Conservation (phyloP, 2,888 invertebrate genomes). For the Aplocera efformata region DNA sequence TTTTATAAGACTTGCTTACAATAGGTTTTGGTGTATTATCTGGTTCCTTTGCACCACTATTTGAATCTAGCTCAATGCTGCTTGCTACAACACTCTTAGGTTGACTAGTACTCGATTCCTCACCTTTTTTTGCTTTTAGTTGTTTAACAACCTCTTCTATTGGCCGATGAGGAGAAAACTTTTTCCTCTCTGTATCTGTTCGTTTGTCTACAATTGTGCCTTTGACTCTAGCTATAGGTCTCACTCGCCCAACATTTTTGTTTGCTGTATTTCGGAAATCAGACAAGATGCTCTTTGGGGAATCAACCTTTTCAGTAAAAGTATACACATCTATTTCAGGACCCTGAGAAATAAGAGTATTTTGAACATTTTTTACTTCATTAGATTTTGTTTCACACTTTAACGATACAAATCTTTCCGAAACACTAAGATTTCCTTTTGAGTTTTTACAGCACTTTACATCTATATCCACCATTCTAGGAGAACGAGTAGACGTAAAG, state of each 20-base stretch:
- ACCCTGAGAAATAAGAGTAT: slow-evolving; percentile 62
- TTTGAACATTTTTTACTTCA: slow-evolving; percentile 57
- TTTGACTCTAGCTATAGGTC: slow-evolving; percentile 74
- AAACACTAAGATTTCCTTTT: slow-evolving; percentile 69
- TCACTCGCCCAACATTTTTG: slow-evolving; percentile 67
- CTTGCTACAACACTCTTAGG: slow-evolving; percentile 34
- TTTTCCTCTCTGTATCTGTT: slow-evolving; percentile 66
- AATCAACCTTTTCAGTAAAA: slow-evolving; percentile 73
- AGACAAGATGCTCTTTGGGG: slow-evolving; percentile 69
- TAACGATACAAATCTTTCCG: slow-evolving; percentile 67
- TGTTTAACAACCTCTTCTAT: slow-evolving; percentile 75
- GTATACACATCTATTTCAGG: slow-evolving; percentile 74
- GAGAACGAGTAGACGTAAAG: slow-evolving; percentile 67
- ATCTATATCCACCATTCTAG: slow-evolving; percentile 70
- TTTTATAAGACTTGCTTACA: slow-evolving; percentile 74
- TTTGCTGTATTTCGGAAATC: slow-evolving; percentile 65
- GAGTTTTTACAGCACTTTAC: slow-evolving; percentile 71
- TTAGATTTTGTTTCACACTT: slow-evolving; percentile 63
- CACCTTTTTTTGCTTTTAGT: slow-evolving; percentile 65
- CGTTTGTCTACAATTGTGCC: slow-evolving; percentile 73
- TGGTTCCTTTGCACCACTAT: slow-evolving; percentile 39
- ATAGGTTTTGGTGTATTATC: slow-evolving; percentile 66
- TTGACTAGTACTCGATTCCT: slow-evolving; percentile 49
- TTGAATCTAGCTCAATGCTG: slow-evolving; percentile 33
- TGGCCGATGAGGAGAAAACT: slow-evolving; percentile 69